Percentiles rank a stretch among this genome's conserved stretches.
These are phyloP conservation scores for Meloidogyne hapla DNA, from an alignment of 1,140 invertebrate species.

Conservation along the genomic window DNA sequence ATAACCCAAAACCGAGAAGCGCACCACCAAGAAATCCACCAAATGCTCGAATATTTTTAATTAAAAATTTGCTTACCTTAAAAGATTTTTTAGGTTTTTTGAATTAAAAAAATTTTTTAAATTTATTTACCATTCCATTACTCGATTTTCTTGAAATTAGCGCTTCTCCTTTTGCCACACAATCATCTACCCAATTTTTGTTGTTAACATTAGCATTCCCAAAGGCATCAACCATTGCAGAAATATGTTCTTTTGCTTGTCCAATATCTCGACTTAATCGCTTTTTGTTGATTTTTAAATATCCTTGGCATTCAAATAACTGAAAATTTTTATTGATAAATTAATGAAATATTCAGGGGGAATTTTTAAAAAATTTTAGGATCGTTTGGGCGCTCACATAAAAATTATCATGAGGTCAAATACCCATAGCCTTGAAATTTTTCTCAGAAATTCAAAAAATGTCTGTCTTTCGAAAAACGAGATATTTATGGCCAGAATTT, in stretches of 20 bases:
- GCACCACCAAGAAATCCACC: neutral
- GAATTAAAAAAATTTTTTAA: no score
- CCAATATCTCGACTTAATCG: constrained; percentile 1
- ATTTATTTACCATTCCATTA: neutral
- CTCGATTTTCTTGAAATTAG: neutral
- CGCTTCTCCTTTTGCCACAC: neutral
- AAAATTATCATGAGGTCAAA: no score
- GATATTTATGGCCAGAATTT: no score
- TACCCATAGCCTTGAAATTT: no score
- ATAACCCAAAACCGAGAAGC: neutral
- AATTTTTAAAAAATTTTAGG: no score
- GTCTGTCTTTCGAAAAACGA: no score
- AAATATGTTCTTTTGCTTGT: neutral
- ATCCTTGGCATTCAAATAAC: neutral
- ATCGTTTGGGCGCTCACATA: no score
- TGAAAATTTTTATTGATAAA: no score
- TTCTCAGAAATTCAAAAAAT: no score
- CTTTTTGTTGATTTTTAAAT: neutral
- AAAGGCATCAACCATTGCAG: neutral
- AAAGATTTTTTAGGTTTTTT: no score
- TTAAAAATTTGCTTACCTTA: neutral
- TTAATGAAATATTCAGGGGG: no score
- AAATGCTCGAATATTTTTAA: neutral
- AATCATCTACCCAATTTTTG: neutral
- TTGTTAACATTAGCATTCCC: neutral